Conservation (phyloP, 2,888 invertebrate species). For the Hypsopygia costalis region DNA sequence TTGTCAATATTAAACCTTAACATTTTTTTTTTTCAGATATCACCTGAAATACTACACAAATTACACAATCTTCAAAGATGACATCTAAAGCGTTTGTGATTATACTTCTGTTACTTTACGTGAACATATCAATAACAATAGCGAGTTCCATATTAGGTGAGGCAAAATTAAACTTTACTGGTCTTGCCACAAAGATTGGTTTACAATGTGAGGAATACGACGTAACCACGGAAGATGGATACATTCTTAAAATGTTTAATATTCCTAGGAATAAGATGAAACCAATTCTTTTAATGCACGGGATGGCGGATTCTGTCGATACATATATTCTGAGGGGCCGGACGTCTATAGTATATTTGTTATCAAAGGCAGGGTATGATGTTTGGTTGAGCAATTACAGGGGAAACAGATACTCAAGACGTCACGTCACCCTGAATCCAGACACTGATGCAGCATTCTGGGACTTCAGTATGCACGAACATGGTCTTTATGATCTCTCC, state of each 20-base stretch:
- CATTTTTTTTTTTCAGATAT: too few relatives aligned
- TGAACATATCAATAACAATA: too few relatives aligned
- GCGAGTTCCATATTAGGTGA: constrained; percentile 2
- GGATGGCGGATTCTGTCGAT: constrained; percentile 11
- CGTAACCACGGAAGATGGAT: constrained; percentile 14
- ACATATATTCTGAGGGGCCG: constrained; percentile 10
- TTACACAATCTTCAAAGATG: too few relatives aligned
- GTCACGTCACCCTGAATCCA: constrained; percentile 56
- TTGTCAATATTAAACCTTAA: too few relatives aligned
- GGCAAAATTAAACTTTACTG: constrained; percentile 8
- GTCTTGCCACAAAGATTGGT: constrained; percentile 13
- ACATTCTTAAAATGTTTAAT: constrained; percentile 25
- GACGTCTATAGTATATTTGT: constrained; percentile 5
- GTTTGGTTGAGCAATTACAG: constrained; percentile 14
- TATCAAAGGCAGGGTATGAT: constrained; percentile 12
- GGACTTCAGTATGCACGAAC: constrained; percentile 82
- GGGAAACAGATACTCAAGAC: constrained; percentile 68
- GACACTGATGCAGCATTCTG: constrained; percentile 49
- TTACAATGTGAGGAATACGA: constrained; percentile 10
- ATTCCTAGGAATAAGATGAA: constrained; percentile 9
- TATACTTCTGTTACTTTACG: neutral
- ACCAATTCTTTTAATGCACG: constrained; percentile 15
- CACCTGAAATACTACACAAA: too few relatives aligned
- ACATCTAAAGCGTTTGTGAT: too few relatives aligned
- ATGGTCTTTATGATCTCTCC: constrained; percentile 83